Conservation (phyloP, 2,113 vertebrate genomes). For the Pseudonaja textilis region DNA sequence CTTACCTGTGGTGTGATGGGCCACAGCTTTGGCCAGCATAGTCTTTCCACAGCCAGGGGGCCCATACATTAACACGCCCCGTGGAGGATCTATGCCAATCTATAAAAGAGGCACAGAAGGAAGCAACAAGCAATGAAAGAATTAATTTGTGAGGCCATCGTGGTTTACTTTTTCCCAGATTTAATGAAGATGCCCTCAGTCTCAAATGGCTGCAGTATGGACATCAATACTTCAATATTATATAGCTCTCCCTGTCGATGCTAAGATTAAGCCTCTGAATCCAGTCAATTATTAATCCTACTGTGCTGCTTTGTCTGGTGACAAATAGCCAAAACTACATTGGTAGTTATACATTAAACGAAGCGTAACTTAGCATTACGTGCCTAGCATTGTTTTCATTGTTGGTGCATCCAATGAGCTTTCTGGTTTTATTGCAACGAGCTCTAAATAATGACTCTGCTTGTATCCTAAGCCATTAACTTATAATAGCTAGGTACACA, state of each 20-base stretch:
- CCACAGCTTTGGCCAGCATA: conserved; percentile 94
- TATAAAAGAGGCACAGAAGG: conserved; percentile 59
- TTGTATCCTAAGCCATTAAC: background rate
- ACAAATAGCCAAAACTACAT: background rate
- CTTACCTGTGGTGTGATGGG: conserved; percentile 92
- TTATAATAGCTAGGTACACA: background rate
- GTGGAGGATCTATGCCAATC: conserved; percentile 93
- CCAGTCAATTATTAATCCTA: background rate
- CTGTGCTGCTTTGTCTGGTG: background rate
- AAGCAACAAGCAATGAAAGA: background rate
- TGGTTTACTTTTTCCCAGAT: background rate
- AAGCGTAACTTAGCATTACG: background rate
- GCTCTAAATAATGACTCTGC: background rate
- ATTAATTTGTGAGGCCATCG: background rate
- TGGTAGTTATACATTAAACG: background rate
- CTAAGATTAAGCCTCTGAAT: background rate
- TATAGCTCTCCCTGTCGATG: background rate
- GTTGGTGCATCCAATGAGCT: background rate
- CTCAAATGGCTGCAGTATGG: background rate
- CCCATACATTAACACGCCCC: conserved; percentile 93
- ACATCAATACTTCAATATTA: background rate
- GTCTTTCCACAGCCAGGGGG: conserved; percentile 94
- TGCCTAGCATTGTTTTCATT: background rate
- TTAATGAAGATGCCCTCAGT: background rate
- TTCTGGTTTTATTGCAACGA: background rate